Evolutionary conservation across 1,140 invertebrate species (phyloP).

Genomic region (Neuroterus valhalla): DNA sequence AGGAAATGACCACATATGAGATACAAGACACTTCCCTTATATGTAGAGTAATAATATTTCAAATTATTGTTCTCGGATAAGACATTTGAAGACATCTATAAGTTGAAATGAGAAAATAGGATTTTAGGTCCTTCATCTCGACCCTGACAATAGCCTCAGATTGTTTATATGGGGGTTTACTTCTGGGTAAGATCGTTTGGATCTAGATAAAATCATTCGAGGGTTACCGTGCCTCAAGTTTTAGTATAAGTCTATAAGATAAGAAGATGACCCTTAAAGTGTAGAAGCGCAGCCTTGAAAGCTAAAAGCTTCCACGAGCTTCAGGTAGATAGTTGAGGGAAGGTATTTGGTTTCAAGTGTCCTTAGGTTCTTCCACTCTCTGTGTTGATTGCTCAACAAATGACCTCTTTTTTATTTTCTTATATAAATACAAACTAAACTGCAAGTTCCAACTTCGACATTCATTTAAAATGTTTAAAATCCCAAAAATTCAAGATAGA

Average conservation of each 20-base stretch:
- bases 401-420: too few species aligned
- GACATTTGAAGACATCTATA: too few species aligned
- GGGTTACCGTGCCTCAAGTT: neutral
- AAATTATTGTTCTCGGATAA: too few species aligned
- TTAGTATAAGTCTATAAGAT: neutral
- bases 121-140: too few species aligned
- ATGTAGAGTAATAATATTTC: too few species aligned
- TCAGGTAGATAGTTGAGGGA: constrained; percentile 18
- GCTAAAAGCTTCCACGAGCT: constrained; percentile 1
- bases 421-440: too few species aligned
- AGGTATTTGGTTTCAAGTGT: constrained; percentile 12
- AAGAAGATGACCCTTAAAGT: constrained; percentile 1
- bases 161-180: constrained; percentile 1
- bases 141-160: neutral
- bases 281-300: neutral
- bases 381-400: neutral
- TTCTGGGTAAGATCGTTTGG: constrained; percentile 7
- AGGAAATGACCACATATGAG: too few species aligned
- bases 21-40: too few species aligned
- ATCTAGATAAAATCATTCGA: constrained; percentile 11
- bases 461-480: too few species aligned
- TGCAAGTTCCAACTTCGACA: too few species aligned
- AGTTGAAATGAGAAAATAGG: too few species aligned
- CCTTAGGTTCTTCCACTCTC: neutral
- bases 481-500: too few species aligned